These are phyloP conservation scores for Terebella lapidaria DNA, from an alignment of 2,888 invertebrate genomes.

Conservation along the genomic window DNA sequence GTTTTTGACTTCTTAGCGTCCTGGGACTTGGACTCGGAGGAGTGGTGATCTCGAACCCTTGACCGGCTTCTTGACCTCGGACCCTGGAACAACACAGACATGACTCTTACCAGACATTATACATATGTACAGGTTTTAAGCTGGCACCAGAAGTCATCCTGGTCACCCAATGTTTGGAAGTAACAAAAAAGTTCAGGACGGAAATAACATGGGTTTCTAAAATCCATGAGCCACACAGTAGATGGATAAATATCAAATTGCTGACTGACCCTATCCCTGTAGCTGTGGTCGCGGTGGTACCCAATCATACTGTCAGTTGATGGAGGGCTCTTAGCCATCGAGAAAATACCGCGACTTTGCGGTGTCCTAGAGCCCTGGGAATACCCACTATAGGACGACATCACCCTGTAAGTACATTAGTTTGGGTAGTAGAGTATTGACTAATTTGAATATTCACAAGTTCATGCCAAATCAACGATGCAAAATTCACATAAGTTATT, in stretches of 20 bases:
- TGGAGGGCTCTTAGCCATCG: slow-evolving; percentile 51
- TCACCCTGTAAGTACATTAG: slow-evolving; percentile 58
- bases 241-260: no score
- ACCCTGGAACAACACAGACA: slow-evolving; percentile 14
- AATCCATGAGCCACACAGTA: no score
- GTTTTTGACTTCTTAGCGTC: background rate
- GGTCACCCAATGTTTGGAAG: no score
- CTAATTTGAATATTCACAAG: no score
- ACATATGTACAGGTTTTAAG: no score
- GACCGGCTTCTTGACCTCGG: slow-evolving; percentile 10
- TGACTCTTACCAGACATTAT: background rate
- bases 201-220: no score
- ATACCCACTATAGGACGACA: slow-evolving; percentile 66
- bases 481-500: no score
- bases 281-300: background rate
- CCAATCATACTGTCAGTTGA: slow-evolving; percentile 15
- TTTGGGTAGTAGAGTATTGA: no score
- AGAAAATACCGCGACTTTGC: slow-evolving; percentile 24
- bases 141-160: no score
- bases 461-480: no score
- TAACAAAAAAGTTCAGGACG: no score
- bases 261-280: background rate
- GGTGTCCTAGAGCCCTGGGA: slow-evolving; percentile 33
- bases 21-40: background rate
- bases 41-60: background rate